A percentile compares a stretch with the other conserved stretches of the same genome.
Conservation (phyloP, 2,888 invertebrate species). For the Aleiodes alternator region DNA sequence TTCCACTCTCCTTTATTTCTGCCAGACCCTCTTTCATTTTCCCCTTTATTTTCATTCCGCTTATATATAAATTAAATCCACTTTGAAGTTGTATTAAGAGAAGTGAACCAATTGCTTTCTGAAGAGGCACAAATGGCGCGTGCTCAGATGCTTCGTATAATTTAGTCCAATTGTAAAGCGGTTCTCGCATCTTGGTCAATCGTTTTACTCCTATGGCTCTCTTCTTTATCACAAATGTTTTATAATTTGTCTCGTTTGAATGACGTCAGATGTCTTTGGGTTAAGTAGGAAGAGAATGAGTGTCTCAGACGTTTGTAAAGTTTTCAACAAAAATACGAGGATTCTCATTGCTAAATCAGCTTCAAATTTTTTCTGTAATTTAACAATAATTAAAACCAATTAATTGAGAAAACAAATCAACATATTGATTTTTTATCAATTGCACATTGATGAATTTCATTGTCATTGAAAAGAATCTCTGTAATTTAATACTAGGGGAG, state of each 20-base stretch:
- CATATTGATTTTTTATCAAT: too few species aligned
- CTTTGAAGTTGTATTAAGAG: conserved; percentile 49
- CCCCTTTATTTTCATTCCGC: conserved; percentile 52
- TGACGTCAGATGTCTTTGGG: conserved; percentile 64
- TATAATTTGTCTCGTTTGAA: conserved; percentile 43
- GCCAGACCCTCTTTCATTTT: conserved; percentile 45
- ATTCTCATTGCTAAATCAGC: too few species aligned
- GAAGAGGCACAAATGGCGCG: conserved; percentile 58
- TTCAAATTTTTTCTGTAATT: too few species aligned
- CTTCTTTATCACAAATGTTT: conserved; percentile 16
- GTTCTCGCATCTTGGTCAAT: conserved; percentile 64
- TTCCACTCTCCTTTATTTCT: conserved; percentile 42
- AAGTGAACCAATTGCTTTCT: conserved; percentile 62
- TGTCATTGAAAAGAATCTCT: too few species aligned
- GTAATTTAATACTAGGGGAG: too few species aligned
- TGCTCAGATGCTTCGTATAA: conserved; percentile 61
- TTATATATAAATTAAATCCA: conserved; percentile 28
- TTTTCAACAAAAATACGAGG: conserved; percentile 34
- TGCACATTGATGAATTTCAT: too few species aligned
- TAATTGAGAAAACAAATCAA: too few species aligned
- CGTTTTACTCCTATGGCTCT: conserved; percentile 26
- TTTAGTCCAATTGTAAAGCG: conserved; percentile 67
- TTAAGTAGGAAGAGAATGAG: conserved; percentile 61
- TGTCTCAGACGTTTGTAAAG: conserved; percentile 52
- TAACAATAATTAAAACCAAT: too few species aligned